Conservation (phyloP, 1,140 invertebrate genomes). For the Goniozus legneri region DNA sequence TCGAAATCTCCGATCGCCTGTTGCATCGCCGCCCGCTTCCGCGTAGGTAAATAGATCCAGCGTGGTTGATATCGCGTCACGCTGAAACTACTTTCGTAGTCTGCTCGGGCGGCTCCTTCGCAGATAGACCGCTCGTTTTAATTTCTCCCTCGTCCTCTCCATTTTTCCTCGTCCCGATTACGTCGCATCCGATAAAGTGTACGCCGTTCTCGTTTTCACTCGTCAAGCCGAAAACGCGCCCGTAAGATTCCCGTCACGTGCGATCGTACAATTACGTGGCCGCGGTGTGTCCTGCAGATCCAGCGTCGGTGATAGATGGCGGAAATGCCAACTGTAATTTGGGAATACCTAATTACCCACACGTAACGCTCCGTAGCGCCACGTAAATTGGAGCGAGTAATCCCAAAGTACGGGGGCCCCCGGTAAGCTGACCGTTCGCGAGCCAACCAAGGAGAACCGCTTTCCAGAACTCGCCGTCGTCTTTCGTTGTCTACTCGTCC, state of each 20-base stretch:
- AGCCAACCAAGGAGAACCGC: conserved; percentile 24
- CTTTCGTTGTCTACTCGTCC: too few relatives aligned
- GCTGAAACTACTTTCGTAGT: too few relatives aligned
- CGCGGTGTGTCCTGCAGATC: not conserved
- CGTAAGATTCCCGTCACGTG: not conserved
- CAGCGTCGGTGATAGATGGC: conserved; percentile 13
- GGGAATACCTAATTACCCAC: conserved; percentile 27
- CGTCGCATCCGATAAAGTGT: conserved; percentile 13
- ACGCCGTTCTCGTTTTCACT: not conserved
- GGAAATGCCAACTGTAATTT: conserved; percentile 29
- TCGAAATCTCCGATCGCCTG: conserved; percentile 19
- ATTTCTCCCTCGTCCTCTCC: not conserved
- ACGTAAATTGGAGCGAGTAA: conserved; percentile 25
- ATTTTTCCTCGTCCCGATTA: not conserved
- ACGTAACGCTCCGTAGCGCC: conserved; percentile 25
- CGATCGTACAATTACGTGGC: not conserved
- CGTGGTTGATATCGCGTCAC: too few relatives aligned
- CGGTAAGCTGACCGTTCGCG: not conserved
- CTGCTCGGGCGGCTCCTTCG: too few relatives aligned
- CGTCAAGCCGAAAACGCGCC: not conserved
- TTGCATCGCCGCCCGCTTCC: conserved; percentile 14
- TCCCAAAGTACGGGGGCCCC: not conserved
- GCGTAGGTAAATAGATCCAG: conserved; percentile 16
- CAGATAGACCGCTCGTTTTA: not conserved
- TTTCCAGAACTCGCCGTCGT: conserved; percentile 23